Evolutionary conservation across 2,797 vertebrate species (phyloP), one percentile per base, ranked within the genome.

Genomic region (Gadopsis bispinosus): DNA sequence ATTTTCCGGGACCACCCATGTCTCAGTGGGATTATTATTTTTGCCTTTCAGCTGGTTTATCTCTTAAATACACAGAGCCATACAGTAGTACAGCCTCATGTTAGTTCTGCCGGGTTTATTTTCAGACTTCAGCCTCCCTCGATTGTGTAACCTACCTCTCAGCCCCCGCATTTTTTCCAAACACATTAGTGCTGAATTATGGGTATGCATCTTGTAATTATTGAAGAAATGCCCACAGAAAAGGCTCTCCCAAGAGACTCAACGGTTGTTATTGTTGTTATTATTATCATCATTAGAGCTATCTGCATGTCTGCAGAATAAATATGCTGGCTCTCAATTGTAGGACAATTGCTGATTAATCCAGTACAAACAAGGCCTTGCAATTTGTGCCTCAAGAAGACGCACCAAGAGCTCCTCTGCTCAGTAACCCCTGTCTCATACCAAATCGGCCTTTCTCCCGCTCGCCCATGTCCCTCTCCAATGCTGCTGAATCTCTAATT

Each of bases 201-300:
- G 85, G 81, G 88, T 88, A 82, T 90, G 91, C 82, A 84, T 91
- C 80, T 68, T 90, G 89, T 91, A 94, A 94, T 92, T 94, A 93
- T 79, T 87, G 83, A 87, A 91, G 86, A 87, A 91, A 89, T 88
- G 78, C 84, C 83, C 85, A 80, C 80, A 90, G 92, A 91, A 91
- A 89, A 85, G 75, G 67, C 70, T 70, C 58, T 87, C 93, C 86
- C 91, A 45, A 73, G 91, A 87, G 93, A 91, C 83, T 75, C 63
- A 65, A 77, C 87, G 72, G 84, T 88, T 92, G 87, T 93, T 93
- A 92, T 87, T 93, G 77, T 83, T 86, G 73, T 91, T 92, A 88
- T 92, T 91, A 92, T 93, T 85, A 94, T 89, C 89, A 91, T 93
- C 90, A 87, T 91, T 91, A 91, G 86, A 33, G 84, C 83, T 88